Evolutionary conservation across 2,113 vertebrate species (phyloP), one percentile per base, ranked within the genome.

Genomic region (Natator depressus): DNA sequence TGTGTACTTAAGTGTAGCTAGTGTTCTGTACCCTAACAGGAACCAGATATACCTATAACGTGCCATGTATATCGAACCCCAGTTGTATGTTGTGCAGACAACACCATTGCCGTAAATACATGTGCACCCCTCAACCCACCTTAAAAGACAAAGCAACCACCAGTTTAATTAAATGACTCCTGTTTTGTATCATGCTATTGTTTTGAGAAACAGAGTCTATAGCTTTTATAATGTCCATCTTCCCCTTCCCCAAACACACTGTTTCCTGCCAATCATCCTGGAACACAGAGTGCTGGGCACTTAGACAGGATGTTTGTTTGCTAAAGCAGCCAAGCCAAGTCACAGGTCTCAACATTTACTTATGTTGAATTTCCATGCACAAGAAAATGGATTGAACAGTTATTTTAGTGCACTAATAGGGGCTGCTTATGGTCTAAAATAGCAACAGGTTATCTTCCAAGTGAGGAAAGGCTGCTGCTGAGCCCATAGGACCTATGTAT

Each of bases 221-320:
- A 8, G 4, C 17, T 89, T 96, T 95, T 93, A 59, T 94, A 97
- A 97, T 86, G 93, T 96, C 93, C 93, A 93, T 97, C 97, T 97
- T 98, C 98, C 96, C 97, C 91, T 97, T 98, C 95, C 91, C 90
- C 92, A 91, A 97, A 97, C 96, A 98, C 80, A 35, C 93, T 55
- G 95, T 96, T 98, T 98, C 98, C 98, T 98, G 98, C 92, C 98
- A 98, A 98, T 98, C 98, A 98, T 86, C 91, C 96, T 96, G 96
- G 98, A 98, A 98, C 98, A 98, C 89, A 2, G 55, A 98, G 98
- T 98, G 97, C 98, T 85, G 93, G 95, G 93, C 97, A 82, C 90
- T 97, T 97, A 88, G 93, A 98, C 98, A 98, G 98, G 98, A 98
- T 98, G 98, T 98, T 98, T 98, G 96, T 97, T 97, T 97, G 97